Base-by-base conservation (phyloP, 2,888 invertebrate species). In the Chalcis sispes region DNA sequence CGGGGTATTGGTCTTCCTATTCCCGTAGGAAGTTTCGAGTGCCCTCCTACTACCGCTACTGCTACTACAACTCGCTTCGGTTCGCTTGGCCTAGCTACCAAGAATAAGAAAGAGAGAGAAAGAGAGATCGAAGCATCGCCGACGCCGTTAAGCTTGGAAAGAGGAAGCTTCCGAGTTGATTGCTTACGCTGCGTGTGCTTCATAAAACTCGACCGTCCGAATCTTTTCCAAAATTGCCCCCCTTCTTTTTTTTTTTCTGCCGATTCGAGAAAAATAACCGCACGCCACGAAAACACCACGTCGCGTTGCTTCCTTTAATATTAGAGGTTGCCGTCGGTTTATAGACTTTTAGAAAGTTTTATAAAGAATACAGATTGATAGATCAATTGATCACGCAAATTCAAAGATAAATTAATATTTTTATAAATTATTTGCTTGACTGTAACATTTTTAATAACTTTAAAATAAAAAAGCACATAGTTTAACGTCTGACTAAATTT, bases 1-100 rank as follows among this genome's bases (percentile, higher is more conserved):
- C 81, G 83, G 83, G 80, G 81, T 83, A 87, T 87, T 84, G 86
- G 85, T 82, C 84, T 85, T 85, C 82, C 84, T 81, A 84, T 84
- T 84, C 85, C 84, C 83, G 79, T 42, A 82, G 85, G 85, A 86
- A 83, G 79, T 83, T 81, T 78, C 79, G 69, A 81, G 79, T 7
- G 78, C 82, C 82, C 86, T 83, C 83, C 83, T 83, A 83, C 83
- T n/a, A n/a, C n/a, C n/a, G n/a, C n/a, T n/a, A n/a, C n/a, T n/a
- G n/a, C n/a, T n/a, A n/a, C n/a, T n/a, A n/a, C n/a, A n/a, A 82
- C 83, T 80, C 82, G 79, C 81, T 81, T 80, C 82, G 83, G 79
- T 83, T 81, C 10, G 48, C 29, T 42, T 40, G 54, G 20, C 61
- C 5, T 23, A 27, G 36, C 50, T 10, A 20, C 69, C 18, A n/a